These are phyloP conservation scores for Agapornis roseicollis DNA, from an alignment of 2,113 vertebrate genomes.

Conservation along the genomic window DNA sequence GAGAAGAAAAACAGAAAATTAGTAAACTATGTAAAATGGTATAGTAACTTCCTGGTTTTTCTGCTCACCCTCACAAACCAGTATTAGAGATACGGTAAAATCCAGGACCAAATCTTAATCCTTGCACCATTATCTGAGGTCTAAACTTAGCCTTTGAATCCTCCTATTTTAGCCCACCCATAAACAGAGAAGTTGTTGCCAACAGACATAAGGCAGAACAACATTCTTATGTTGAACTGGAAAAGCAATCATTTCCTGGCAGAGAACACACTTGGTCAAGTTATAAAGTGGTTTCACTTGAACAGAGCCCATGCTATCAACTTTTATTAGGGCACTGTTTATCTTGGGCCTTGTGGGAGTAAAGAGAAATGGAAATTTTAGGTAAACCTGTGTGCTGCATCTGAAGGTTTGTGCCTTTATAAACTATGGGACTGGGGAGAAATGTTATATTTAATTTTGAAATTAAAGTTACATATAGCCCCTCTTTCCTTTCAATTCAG, in stretches of 20 bases:
- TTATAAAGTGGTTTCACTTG: slow-evolving; percentile 67
- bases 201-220: slow-evolving; percentile 70
- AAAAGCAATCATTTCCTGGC: slow-evolving; percentile 74
- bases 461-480: background rate
- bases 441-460: slow-evolving; percentile 12
- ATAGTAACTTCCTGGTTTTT: background rate
- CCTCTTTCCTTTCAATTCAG: background rate
- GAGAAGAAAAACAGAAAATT: background rate
- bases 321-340: slow-evolving; percentile 73
- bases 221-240: slow-evolving; percentile 66
- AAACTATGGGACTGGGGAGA: background rate
- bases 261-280: slow-evolving; percentile 47
- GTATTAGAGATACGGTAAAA: background rate
- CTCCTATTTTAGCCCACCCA: slow-evolving; percentile 49
- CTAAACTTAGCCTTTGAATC: background rate
- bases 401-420: background rate
- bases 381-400: slow-evolving; percentile 1
- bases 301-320: slow-evolving; percentile 60
- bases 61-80: background rate
- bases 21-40: background rate
- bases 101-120: background rate
- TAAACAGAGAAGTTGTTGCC: slow-evolving; percentile 46
- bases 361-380: slow-evolving; percentile 51
- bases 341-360: slow-evolving; percentile 60
- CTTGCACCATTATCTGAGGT: background rate